phyloP scores from a whole-genome alignment of 2,797 vertebrate species.

The Catostomus latipinnis region DNA sequence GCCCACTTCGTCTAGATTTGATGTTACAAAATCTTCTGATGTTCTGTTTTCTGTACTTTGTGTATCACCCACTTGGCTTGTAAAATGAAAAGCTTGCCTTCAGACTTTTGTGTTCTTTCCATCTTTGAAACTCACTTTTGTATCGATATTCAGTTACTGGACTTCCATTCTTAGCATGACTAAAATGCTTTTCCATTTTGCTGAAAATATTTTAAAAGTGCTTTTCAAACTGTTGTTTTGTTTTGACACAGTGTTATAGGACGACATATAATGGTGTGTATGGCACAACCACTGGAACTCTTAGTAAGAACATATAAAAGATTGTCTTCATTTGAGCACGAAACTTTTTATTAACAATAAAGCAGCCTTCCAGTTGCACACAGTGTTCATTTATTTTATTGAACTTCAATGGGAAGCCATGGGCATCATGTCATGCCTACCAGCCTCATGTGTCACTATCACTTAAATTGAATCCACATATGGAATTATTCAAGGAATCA shows the following conservation, averaged over 20 bases:
- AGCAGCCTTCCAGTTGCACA: slow-evolving; percentile 85
- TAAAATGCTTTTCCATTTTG: slow-evolving; percentile 75
- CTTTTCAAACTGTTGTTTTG: slow-evolving; percentile 85
- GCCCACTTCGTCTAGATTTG: slow-evolving; percentile 76
- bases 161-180: slow-evolving; percentile 80
- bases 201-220: slow-evolving; percentile 79
- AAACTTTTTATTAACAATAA: slow-evolving; percentile 90
- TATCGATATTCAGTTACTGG: slow-evolving; percentile 79
- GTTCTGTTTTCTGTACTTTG: slow-evolving; percentile 80
- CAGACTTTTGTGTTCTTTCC: slow-evolving; percentile 77
- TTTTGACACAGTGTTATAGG: slow-evolving; percentile 82
- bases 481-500: background rate
- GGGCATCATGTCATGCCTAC: too few relatives aligned
- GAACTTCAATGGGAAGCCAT: background rate
- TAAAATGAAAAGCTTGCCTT: slow-evolving; percentile 83
- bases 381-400: slow-evolving; percentile 63
- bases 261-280: slow-evolving; percentile 83
- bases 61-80: slow-evolving; percentile 83
- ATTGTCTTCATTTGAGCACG: slow-evolving; percentile 90
- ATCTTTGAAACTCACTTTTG: slow-evolving; percentile 83
- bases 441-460: background rate
- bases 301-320: slow-evolving; percentile 85
- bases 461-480: background rate
- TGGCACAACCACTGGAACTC: slow-evolving; percentile 85
- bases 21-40: slow-evolving; percentile 70